phyloP scores from a whole-genome alignment of 2,113 vertebrate genomes.

The Trinectes maculatus region DNA sequence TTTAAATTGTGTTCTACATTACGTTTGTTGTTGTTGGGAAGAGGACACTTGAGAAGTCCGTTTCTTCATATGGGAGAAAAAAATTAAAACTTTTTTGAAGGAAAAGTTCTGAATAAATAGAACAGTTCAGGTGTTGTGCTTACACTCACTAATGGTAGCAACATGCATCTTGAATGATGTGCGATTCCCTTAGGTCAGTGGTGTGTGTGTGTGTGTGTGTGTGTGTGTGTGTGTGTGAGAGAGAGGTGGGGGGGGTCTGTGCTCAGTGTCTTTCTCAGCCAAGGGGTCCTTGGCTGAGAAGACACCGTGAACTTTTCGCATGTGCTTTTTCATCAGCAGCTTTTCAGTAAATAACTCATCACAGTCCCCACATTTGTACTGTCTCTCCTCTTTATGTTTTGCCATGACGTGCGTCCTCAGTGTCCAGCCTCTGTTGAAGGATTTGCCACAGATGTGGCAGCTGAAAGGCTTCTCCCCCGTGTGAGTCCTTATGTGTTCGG shows the following conservation, averaged over 20 bases:
- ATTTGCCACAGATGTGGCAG: slow-evolving; percentile 63
- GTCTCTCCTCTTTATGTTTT: slow-evolving; percentile 61
- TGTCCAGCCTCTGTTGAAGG: slow-evolving; percentile 60
- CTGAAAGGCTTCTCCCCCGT: slow-evolving; percentile 66
- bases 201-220: no score
- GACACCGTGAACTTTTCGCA: slow-evolving; percentile 49
- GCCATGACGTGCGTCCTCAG: slow-evolving; percentile 56
- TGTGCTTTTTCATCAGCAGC: slow-evolving; percentile 63
- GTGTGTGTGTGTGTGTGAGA: no score
- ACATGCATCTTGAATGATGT: not conserved
- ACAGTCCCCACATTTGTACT: slow-evolving; percentile 56
- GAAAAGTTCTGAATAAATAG: no score
- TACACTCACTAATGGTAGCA: not conserved
- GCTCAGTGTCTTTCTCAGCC: no score
- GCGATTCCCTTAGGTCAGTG: not conserved
- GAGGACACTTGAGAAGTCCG: not conserved
- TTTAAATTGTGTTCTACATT: not conserved
- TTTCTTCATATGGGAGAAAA: not conserved
- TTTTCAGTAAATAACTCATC: slow-evolving; percentile 54
- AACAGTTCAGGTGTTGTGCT: no score
- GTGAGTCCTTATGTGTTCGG: slow-evolving; percentile 57
- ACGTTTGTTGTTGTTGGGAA: not conserved
- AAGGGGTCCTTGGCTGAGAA: no score
- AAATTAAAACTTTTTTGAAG: no score
- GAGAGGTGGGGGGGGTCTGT: no score